phyloP scores from a whole-genome alignment of 2,113 vertebrate genomes.

The Anarhynchus alexandrinus region DNA sequence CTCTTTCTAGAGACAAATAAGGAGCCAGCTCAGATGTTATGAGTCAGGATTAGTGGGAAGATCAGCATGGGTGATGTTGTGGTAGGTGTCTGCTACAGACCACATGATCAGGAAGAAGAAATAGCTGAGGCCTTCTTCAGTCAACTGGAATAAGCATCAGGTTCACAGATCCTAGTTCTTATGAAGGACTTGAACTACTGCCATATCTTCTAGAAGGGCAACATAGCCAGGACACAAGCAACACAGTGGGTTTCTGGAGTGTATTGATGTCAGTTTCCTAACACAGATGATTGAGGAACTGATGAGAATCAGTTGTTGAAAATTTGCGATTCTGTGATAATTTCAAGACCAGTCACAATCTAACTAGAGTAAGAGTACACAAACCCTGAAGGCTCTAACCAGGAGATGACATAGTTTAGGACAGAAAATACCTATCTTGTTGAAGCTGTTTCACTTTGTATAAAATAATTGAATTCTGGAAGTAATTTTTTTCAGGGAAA shows the following conservation, averaged over 20 bases:
- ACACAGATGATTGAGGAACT: neutral
- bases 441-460: neutral
- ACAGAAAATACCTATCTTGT: neutral
- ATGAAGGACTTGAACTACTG: neutral
- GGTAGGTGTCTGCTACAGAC: neutral
- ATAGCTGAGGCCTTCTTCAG: neutral
- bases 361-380: neutral
- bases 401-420: neutral
- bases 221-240: neutral
- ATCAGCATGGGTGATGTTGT: neutral
- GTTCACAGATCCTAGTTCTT: neutral
- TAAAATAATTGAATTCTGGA: neutral
- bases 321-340: neutral
- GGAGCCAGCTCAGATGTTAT: neutral
- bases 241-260: neutral
- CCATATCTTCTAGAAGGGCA: neutral
- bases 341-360: neutral
- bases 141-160: neutral
- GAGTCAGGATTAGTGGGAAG: neutral
- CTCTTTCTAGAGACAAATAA: neutral
- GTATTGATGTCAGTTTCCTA: neutral
- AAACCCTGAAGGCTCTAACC: neutral
- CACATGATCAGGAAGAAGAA: neutral
- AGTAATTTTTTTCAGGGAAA: neutral
- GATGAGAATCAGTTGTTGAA: neutral